Evolutionary conservation across 2,888 invertebrate species (phyloP).

Genomic region (Callinectes sapidus): DNA sequence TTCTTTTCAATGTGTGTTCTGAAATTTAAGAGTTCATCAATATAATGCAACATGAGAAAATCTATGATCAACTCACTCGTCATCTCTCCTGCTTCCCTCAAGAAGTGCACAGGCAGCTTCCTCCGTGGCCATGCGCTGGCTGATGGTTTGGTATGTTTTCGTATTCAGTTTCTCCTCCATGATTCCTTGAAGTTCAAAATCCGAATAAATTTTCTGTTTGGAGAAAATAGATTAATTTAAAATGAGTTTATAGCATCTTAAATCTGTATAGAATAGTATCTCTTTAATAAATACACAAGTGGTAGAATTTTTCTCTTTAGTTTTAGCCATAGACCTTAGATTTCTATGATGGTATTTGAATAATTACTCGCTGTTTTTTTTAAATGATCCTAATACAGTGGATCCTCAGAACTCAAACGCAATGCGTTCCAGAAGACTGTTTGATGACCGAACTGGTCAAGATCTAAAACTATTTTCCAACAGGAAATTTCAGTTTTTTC

Average conservation of each 20-base stretch:
- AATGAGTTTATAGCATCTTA: not conserved
- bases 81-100: constrained; percentile 83
- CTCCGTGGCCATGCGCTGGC: constrained; percentile 95
- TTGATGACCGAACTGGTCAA: too few relatives aligned
- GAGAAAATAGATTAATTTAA: not conserved
- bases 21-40: not conserved
- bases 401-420: too few relatives aligned
- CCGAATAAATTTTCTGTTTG: constrained; percentile 95
- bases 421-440: too few relatives aligned
- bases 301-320: too few relatives aligned
- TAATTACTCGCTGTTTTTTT: too few relatives aligned
- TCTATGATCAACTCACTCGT: constrained; percentile 74
- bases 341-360: too few relatives aligned
- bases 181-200: constrained; percentile 99
- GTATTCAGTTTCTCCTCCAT: constrained; percentile 97
- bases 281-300: too few relatives aligned
- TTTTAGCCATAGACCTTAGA: too few relatives aligned
- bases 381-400: too few relatives aligned
- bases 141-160: constrained; percentile 94
- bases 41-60: not conserved
- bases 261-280: too few relatives aligned
- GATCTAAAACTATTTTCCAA: too few relatives aligned
- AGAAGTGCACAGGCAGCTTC: constrained; percentile 94
- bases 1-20: not conserved
- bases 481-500: too few relatives aligned